Base-by-base conservation (phyloP, 2,888 invertebrate genomes). In the Hirtodrosophila trivittata region DNA sequence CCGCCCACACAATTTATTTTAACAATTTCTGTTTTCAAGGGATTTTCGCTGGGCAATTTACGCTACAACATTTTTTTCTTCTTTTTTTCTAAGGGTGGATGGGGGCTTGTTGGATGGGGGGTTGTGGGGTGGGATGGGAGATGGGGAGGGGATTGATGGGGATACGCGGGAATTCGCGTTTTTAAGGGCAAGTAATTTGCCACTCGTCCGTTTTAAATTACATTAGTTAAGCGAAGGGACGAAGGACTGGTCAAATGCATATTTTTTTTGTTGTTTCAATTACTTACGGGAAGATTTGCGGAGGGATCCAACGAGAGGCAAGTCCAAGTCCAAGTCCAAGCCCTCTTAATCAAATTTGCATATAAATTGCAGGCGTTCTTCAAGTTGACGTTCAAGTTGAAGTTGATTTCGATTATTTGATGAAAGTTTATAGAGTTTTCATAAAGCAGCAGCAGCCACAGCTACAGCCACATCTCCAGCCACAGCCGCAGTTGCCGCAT, bases 201-300 rank as follows among this genome's bases (percentile, higher is more conserved):
- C 85, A 78, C 82, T 85, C 82, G 82, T 82, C 85, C 80, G 69
- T 80, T 80, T 80, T 82, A 80, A 80, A 80, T 80, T 85, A 85
- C 80, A 85, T 80, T 80, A 85, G 80, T 66, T 68, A 77, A 65
- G 82, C 59, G 57, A 60, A 42, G 49, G 45, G 66, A 66, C 62
- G 38, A 49, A 32, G 30, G 2, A 59, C 57, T 81, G 82, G 85
- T 65, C 85, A 84, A 80, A 75, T 80, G 77, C 85, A 85, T 81
- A 81, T 80, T 68, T 57, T 46, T 55, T 50, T 52, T 74, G 56
- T 65, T 69, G 77, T 77, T 84, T 77, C 84, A 78, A 78, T 78
- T 78, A 78, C 81, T 78, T 74, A 66, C 41, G 38, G 12, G 18
- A 3, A n/a, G 18, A 21, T 21, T 21, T 21, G 18, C 18, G 18